phyloP scores from a whole-genome alignment of 2,113 vertebrate genomes.

The Microtus montanus region DNA sequence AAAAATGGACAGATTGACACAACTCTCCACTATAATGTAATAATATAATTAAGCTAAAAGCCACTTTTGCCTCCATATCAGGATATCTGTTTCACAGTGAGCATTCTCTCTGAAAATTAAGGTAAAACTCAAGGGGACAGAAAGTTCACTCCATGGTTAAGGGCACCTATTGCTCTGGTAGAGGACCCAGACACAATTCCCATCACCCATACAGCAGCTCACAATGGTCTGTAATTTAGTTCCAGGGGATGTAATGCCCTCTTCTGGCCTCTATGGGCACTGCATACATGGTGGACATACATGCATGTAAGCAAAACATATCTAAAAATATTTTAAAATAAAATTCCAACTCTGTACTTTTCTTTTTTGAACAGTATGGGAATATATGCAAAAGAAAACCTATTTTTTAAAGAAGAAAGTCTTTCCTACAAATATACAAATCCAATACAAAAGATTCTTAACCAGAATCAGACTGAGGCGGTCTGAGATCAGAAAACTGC shows the following conservation, averaged over 20 bases:
- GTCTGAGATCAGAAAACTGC: neutral
- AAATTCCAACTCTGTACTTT: neutral
- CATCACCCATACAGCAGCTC: neutral
- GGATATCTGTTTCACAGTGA: neutral
- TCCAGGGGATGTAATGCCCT: neutral
- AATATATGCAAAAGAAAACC: neutral
- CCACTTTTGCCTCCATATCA: neutral
- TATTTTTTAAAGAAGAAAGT: neutral
- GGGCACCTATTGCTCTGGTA: neutral
- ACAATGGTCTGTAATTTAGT: neutral
- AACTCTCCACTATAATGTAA: neutral
- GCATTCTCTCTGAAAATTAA: neutral
- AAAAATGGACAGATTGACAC: neutral
- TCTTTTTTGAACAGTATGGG: neutral
- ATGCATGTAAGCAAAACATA: neutral
- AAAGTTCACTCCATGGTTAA: neutral
- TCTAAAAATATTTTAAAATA: neutral
- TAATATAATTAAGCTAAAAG: neutral
- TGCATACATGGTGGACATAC: neutral
- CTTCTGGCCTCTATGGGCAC: neutral
- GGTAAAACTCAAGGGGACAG: neutral
- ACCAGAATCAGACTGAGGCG: neutral
- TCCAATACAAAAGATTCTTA: neutral
- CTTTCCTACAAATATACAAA: constrained; percentile 8
- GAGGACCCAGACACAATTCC: neutral